These are phyloP conservation scores for Noctua janthina DNA, from an alignment of 2,888 invertebrate species.

Conservation along the genomic window DNA sequence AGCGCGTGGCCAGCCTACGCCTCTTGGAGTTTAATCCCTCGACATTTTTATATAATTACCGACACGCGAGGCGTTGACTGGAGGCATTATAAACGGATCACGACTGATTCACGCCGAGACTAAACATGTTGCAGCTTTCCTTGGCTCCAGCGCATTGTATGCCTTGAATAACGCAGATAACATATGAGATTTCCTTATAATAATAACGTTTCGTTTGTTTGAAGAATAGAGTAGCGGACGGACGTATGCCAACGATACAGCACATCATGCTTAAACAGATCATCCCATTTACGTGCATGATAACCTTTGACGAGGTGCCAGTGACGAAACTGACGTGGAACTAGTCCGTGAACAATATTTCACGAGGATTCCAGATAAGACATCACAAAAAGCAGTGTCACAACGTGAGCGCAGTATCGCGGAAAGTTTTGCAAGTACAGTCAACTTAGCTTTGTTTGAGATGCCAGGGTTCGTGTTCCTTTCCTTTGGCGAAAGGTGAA, in stretches of 20 bases:
- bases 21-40: conserved; percentile 75
- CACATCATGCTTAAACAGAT: conserved; percentile 64
- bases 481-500: conserved; percentile 86
- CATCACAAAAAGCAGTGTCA: conserved; percentile 85
- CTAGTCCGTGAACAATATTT: conserved; percentile 84
- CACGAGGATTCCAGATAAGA: conserved; percentile 84
- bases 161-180: conserved; percentile 50
- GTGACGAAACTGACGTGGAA: conserved; percentile 80
- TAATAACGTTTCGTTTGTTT: conserved; percentile 19
- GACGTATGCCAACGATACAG: conserved; percentile 43
- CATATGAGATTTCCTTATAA: conserved; percentile 42
- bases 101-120: conserved; percentile 68
- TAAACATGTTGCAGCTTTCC: conserved; percentile 70
- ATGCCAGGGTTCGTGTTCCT: conserved; percentile 80
- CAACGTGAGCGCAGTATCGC: conserved; percentile 78
- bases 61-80: conserved; percentile 74
- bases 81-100: conserved; percentile 75
- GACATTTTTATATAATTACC: conserved; percentile 82
- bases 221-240: conserved; percentile 37
- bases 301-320: conserved; percentile 81
- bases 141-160: conserved; percentile 54
- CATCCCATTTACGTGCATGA: conserved; percentile 75
- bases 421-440: conserved; percentile 85
- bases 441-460: conserved; percentile 81
- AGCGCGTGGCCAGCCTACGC: conserved; percentile 71